phyloP scores from a whole-genome alignment of 2,797 vertebrate species.

The Manis pentadactyla region DNA sequence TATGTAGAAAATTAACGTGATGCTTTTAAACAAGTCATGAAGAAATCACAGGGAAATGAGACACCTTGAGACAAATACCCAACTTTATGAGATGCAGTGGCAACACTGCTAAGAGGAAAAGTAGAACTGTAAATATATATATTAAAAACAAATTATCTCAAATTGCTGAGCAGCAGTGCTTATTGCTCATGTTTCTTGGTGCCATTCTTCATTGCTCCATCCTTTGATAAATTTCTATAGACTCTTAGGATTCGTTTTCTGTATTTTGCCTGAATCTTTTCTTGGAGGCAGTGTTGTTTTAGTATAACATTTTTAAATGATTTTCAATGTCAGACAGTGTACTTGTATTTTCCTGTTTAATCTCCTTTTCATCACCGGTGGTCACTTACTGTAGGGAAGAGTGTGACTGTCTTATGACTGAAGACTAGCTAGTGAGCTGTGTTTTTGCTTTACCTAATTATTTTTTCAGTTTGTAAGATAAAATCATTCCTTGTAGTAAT shows the following conservation, averaged over 20 bases:
- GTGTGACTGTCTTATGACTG: neutral
- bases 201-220: neutral
- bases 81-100: neutral
- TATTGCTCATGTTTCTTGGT: neutral
- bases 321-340: neutral
- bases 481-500: neutral
- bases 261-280: neutral
- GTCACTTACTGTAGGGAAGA: neutral
- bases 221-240: neutral
- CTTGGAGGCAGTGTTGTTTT: neutral
- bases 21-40: neutral
- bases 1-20: neutral
- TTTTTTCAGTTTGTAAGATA: neutral
- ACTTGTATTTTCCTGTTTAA: neutral
- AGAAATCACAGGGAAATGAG: neutral
- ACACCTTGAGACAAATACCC: neutral
- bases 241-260: neutral
- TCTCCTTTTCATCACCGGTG: neutral
- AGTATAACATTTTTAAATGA: neutral
- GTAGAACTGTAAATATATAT: neutral
- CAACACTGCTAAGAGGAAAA: neutral
- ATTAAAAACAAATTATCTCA: neutral
- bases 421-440: neutral
- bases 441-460: conserved; percentile 8
- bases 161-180: neutral